phyloP scores from a whole-genome alignment of 2,797 vertebrate species.

The Emydoidea blandingii region DNA sequence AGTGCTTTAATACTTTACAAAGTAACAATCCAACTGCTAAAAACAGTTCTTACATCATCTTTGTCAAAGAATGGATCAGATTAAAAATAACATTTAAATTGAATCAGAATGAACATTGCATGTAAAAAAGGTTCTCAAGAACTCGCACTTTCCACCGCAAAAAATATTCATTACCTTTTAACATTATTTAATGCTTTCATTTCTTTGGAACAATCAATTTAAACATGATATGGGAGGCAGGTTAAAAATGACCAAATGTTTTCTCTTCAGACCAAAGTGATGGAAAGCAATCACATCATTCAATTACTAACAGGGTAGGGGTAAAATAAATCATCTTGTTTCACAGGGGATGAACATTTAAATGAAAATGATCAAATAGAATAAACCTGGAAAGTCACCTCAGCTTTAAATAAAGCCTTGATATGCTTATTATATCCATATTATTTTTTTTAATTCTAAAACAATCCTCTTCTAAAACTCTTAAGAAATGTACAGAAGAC shows the following conservation, averaged over 20 bases:
- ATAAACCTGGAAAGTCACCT: slow-evolving; percentile 17
- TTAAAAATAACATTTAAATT: slow-evolving; percentile 69
- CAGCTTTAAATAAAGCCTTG: slow-evolving; percentile 15
- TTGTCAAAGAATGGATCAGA: slow-evolving; percentile 67
- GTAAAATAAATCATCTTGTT: slow-evolving; percentile 19
- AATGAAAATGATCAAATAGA: slow-evolving; percentile 18
- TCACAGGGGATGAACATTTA: not conserved
- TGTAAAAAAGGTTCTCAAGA: slow-evolving; percentile 67
- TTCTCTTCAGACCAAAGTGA: not conserved
- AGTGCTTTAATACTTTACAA: slow-evolving; percentile 81
- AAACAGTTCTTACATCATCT: slow-evolving; percentile 77
- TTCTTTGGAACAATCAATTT: slow-evolving; percentile 31
- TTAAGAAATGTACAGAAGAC: not conserved
- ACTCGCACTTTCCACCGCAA: slow-evolving; percentile 48
- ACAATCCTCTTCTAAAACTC: not conserved
- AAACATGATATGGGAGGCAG: slow-evolving; percentile 21
- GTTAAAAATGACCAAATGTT: not conserved
- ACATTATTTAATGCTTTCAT: slow-evolving; percentile 21
- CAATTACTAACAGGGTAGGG: not conserved
- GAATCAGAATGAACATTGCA: slow-evolving; percentile 63
- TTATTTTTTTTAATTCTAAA: not conserved
- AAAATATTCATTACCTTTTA: slow-evolving; percentile 46
- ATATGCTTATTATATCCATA: not conserved
- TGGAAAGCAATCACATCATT: not conserved
- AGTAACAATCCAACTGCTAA: slow-evolving; percentile 74